A percentile compares a stretch with the other conserved stretches of the same genome.
Evolutionary conservation across 2,113 vertebrate genomes (phyloP).

Genomic region (Psammodynastes pulverulentus): DNA sequence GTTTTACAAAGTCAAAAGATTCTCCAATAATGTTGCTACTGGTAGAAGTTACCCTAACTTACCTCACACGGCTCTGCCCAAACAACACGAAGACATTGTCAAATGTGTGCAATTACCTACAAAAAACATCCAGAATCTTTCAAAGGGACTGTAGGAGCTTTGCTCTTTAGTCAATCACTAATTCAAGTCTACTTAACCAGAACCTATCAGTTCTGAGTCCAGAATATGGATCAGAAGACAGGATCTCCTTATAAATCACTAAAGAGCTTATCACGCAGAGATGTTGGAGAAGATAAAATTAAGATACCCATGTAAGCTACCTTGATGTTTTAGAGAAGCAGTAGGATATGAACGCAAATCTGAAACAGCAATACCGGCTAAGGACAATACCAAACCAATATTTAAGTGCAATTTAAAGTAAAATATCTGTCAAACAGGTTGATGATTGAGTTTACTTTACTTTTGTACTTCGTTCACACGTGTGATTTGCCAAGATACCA

Average conservation of each 20-base stretch:
- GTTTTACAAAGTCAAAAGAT: not conserved
- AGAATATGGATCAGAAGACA: not conserved
- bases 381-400: constrained; percentile 10
- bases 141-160: not conserved
- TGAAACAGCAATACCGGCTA: not conserved
- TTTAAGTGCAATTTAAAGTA: constrained; percentile 31
- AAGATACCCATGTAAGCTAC: not conserved
- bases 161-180: not conserved
- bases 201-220: not conserved
- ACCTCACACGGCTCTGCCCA: not conserved
- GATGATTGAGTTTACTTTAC: not conserved
- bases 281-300: not conserved
- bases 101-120: not conserved
- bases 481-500: constrained; percentile 8
- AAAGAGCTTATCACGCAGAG: not conserved
- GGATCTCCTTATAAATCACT: not conserved
- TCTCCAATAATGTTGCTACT: not conserved
- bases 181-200: not conserved
- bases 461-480: not conserved
- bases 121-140: not conserved
- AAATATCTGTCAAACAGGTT: constrained; percentile 21
- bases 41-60: not conserved
- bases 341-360: constrained; percentile 12
- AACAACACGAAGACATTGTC: not conserved
- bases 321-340: not conserved